These are phyloP conservation scores for Pseudoatta argentina DNA, from an alignment of 1,140 invertebrate genomes.

Conservation along the genomic window DNA sequence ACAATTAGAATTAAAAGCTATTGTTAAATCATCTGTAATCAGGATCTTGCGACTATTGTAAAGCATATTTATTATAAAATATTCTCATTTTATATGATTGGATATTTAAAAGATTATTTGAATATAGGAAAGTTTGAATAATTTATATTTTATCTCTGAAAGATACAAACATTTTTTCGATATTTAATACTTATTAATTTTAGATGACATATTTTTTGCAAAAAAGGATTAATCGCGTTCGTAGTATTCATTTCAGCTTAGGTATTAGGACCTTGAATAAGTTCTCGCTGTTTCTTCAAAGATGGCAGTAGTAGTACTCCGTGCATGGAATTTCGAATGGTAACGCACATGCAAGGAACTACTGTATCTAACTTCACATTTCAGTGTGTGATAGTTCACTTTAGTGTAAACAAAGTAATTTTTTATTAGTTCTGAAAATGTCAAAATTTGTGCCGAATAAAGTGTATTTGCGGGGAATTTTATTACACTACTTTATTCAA, in stretches of 20 bases:
- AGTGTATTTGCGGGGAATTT: too few species aligned
- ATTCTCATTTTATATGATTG: neutral
- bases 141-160: neutral
- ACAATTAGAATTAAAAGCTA: neutral
- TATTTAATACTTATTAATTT: slow-evolving; percentile 41
- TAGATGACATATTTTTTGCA: neutral
- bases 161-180: neutral
- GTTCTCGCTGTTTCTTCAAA: too few species aligned
- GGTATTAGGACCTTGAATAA: too few species aligned
- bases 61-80: neutral
- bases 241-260: slow-evolving; percentile 13
- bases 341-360: too few species aligned
- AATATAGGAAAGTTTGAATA: neutral
- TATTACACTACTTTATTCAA: too few species aligned
- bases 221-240: neutral
- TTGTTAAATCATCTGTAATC: neutral
- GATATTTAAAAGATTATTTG: slow-evolving; percentile 11
- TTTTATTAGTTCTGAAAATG: too few species aligned
- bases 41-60: neutral
- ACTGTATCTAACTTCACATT: too few species aligned
- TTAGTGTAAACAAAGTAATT: too few species aligned
- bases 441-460: too few species aligned
- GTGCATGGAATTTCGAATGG: too few species aligned
- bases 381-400: too few species aligned
- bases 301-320: too few species aligned